Evolutionary conservation across 1,140 invertebrate species (phyloP), one percentile per base, ranked within the genome.

Genomic region (Drosophila auraria): DNA sequence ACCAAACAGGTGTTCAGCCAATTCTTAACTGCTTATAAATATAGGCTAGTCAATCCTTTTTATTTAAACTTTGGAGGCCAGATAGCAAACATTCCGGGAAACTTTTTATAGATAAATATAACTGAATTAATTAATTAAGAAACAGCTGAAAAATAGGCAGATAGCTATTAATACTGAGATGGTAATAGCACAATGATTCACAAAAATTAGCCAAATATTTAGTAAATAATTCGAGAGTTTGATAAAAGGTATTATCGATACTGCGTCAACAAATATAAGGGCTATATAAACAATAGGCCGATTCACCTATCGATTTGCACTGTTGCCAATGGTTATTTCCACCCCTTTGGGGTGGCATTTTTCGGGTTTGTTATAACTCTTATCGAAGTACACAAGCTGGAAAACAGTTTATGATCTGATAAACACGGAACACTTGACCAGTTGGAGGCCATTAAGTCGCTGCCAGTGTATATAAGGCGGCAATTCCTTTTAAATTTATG

Each of bases 401-500:
- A 60, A 71, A 75, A 64, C 42, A 57, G 23, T 74, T 74, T 74
- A 74, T 33, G 71, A 64, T 78, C 54, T 71, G 74, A 78, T 78
- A 78, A 78, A 44, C 65, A 53, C 57, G 33, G 23, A 57, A 60
- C 75, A 78, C 53, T 78, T 78, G 64, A 69, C 75, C 62, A 75
- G 49, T 66, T 74, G 45, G 42, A 56, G 56, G 73, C 56, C 30
- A 69, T 56, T 59, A 61, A 77, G 57, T 50, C 38, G 68, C 47
- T 47, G 40, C 27, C 49, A 17, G 15, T 38, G 25, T 56, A 20
- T 27, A 60, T 58, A 51, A 50, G 27, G 57, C 75, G 75, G 75
- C 75, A 62, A 62, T 51, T 78, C 58, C 58, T 69, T 78, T 49
- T 51, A 78, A 77, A 78, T 78, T 78, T 78, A 78, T 78, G 75